These are phyloP conservation scores for Antheraea mylitta DNA, from an alignment of 1,140 invertebrate genomes.

Conservation along the genomic window DNA sequence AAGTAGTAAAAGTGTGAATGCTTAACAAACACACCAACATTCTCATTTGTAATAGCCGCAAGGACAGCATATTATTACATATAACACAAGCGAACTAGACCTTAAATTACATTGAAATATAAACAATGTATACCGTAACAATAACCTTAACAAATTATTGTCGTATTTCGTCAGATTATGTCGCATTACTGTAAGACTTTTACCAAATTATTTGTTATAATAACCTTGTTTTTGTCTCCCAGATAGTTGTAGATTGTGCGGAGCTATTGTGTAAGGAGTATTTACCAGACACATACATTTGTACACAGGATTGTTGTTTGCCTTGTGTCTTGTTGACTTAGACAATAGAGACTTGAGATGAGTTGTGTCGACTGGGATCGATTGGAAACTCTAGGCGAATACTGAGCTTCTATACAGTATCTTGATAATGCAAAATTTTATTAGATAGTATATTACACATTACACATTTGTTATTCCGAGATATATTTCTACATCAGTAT, in stretches of 20 bases:
- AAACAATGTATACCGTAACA: conserved; percentile 12
- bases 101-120: too few relatives aligned
- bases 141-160: conserved; percentile 59
- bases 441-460: too few relatives aligned
- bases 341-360: conserved; percentile 12
- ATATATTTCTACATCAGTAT: neutral
- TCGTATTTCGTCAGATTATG: conserved; percentile 37
- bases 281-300: conserved; percentile 23
- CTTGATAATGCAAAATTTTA: neutral
- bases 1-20: too few relatives aligned
- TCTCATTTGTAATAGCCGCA: too few relatives aligned
- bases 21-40: too few relatives aligned
- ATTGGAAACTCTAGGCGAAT: neutral
- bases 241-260: conserved; percentile 38
- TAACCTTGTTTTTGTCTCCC: conserved; percentile 45
- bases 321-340: conserved; percentile 13
- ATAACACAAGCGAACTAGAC: too few relatives aligned
- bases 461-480: too few relatives aligned
- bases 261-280: conserved; percentile 24
- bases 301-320: conserved; percentile 20
- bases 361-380: neutral
- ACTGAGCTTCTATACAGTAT: neutral
- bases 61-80: too few relatives aligned
- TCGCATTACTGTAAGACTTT: conserved; percentile 26
- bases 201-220: conserved; percentile 37